These are phyloP conservation scores for Hirtodrosophila duncani DNA, from an alignment of 2,888 invertebrate genomes.

Conservation along the genomic window DNA sequence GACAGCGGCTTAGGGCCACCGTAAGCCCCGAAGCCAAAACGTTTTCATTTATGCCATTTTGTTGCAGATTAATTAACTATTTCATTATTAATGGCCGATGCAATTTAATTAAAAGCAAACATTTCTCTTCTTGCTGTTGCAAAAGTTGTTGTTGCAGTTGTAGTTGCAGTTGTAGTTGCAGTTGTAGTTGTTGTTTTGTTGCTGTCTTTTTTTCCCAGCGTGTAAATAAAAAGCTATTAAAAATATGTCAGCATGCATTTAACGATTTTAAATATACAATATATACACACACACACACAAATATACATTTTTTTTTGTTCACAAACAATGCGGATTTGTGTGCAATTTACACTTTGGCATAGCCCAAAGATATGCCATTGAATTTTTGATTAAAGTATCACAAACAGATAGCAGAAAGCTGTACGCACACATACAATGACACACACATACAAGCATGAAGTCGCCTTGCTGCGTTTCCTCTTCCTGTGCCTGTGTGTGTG, in stretches of 20 bases:
- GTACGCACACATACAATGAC: conserved; percentile 2
- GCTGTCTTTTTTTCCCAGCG: conserved; percentile 1
- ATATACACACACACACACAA: conserved; percentile 16
- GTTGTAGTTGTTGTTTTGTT: conserved; percentile 13
- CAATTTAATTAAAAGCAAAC: conserved; percentile 46
- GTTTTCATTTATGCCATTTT: conserved; percentile 9
- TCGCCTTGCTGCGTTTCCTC: not conserved
- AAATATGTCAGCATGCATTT: conserved; percentile 39
- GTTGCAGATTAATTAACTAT: conserved; percentile 31
- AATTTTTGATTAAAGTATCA: conserved; percentile 45
- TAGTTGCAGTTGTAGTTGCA: not conserved
- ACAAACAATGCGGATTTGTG: conserved; percentile 7
- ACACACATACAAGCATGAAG: conserved; percentile 8
- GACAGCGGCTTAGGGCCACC: not conserved
- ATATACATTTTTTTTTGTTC: not conserved
- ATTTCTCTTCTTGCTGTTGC: conserved; percentile 23
- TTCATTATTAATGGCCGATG: conserved; percentile 40
- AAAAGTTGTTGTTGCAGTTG: no score
- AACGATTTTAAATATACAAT: conserved; percentile 37
- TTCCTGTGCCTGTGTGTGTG: not conserved
- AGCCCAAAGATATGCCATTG: conserved; percentile 22
- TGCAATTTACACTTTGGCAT: conserved; percentile 36
- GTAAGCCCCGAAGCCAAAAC: conserved; percentile 24
- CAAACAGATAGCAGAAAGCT: conserved; percentile 34
- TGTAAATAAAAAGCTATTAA: conserved; percentile 33